Conservation (phyloP, 2,797 vertebrate genomes). For the Chaetophractus vellerosus region DNA sequence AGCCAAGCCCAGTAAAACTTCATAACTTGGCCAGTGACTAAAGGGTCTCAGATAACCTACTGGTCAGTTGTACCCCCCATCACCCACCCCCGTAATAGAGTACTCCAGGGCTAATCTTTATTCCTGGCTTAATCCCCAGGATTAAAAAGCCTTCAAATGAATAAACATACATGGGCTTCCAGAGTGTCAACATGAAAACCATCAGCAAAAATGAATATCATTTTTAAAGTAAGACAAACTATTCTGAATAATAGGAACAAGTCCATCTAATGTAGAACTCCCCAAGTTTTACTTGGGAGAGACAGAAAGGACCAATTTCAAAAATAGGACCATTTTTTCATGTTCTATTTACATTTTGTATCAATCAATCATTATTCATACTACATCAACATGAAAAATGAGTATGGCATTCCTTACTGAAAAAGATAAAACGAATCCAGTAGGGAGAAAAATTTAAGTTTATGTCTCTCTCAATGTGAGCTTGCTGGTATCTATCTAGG, state of each 20-base stretch:
- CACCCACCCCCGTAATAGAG: accelerated
- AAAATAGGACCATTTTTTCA: accelerated
- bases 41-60: background rate
- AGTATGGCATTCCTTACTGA: accelerated
- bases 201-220: background rate
- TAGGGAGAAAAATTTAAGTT: background rate
- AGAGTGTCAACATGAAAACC: accelerated
- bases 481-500: background rate
- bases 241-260: accelerated
- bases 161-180: accelerated
- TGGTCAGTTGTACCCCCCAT: accelerated
- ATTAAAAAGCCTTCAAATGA: background rate
- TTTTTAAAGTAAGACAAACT: background rate
- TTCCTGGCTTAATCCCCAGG: background rate
- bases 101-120: accelerated
- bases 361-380: background rate
- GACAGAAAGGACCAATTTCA: background rate
- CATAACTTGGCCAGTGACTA: accelerated
- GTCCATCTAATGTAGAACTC: background rate
- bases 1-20: background rate
- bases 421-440: too few relatives aligned
- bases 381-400: accelerated
- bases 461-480: accelerated
- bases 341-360: background rate
- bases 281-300: accelerated